Base-by-base conservation (phyloP, 1,140 invertebrate species). In the Drosophila lini region DNA sequence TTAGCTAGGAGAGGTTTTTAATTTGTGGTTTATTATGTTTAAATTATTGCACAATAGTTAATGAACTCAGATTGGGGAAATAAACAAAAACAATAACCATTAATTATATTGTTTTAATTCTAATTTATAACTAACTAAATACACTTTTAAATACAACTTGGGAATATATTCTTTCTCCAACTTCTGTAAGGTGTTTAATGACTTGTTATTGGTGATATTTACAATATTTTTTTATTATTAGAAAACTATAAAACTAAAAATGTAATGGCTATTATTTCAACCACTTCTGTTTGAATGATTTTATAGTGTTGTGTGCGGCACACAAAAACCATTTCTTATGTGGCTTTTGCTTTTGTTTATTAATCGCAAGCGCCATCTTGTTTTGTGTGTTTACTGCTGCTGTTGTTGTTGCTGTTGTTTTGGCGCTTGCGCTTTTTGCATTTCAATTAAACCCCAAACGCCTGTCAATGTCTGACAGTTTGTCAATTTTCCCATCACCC, bases 401-500 rank as follows among this genome's bases (percentile, higher is more conserved):
- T 75, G 31, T 19, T 76, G 44, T 55, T 80, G 47, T 15, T 80
- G 53, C 56, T 80, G 69, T 67, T 78, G 64, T 81, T 82, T 78
- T 89, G 84, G 84, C 85, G 84, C 85, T 89, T 89, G 84, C 84
- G 84, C 85, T 84, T 89, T 86, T 89, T 90, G 85, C 88, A 88
- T 91, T 90, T 91, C 88, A 91, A 91, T 91, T 91, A 91, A 88
- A 88, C 73, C 69, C 74, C 76, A 73, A 77, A 77, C 63, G 74
- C 82, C 84, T 82, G 82, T 86, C 86, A 90, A 88, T 86, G 83
- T 91, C 82, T 91, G 88, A 91, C 88, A 91, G 88, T 91, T 84
- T 91, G 88, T 91, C 88, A 91, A 88, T 91, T 76, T 77, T 75
- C 48, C 80, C 41, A 63, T 64, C 62, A 32, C 45, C 60, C 19